phyloP scores from a whole-genome alignment of 2,888 invertebrate genomes.

The Pecten maximus region DNA sequence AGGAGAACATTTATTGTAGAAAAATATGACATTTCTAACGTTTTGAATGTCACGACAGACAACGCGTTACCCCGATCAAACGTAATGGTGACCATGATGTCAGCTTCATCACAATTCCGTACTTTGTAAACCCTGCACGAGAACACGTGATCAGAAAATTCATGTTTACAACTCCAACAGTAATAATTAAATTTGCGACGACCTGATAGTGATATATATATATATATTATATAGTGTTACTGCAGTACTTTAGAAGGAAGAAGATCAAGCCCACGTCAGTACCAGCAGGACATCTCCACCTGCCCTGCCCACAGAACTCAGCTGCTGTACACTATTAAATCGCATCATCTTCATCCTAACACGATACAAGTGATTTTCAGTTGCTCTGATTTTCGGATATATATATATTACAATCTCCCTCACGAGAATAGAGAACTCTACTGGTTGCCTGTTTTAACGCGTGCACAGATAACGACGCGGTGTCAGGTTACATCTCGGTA shows the following conservation, averaged over 20 bases:
- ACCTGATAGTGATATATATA: no score
- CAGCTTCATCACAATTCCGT: no score
- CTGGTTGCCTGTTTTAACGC: constrained; percentile 21
- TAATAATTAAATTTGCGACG: no score
- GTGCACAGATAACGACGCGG: neutral
- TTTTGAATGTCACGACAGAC: no score
- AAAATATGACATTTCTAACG: no score
- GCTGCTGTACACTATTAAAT: neutral
- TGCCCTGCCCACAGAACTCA: neutral
- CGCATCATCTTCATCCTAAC: constrained; percentile 19
- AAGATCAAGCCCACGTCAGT: neutral
- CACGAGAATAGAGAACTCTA: neutral
- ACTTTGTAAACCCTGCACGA: no score
- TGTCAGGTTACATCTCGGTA: constrained; percentile 13
- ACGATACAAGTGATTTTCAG: neutral
- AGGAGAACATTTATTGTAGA: no score
- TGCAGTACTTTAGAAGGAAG: neutral
- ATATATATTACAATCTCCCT: constrained; percentile 5
- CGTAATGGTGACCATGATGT: no score
- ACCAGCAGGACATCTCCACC: neutral
- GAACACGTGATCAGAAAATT: no score
- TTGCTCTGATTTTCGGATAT: neutral
- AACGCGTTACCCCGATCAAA: no score
- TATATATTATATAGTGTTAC: neutral
- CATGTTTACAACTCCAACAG: no score